Evolutionary conservation across 2,888 invertebrate genomes (phyloP).

Genomic region (Danaus chrysippus): DNA sequence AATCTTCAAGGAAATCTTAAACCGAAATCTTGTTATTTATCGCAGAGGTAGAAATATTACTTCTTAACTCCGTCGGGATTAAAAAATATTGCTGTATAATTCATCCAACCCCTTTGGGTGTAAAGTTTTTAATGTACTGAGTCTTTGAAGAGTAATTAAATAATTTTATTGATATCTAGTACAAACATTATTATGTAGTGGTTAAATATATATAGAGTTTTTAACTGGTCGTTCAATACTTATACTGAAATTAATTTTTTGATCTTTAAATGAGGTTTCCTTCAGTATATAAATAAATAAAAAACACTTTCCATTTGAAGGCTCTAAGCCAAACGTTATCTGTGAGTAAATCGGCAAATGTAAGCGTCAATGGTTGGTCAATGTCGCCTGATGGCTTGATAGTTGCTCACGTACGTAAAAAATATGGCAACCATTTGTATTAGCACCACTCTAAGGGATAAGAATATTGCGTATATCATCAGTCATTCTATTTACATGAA

Average conservation of each 20-base stretch:
- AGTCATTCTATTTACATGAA: too few species aligned
- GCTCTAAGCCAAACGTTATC: constrained; percentile 39
- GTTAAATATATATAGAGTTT: neutral
- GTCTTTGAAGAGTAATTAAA: constrained; percentile 3
- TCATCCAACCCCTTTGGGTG: constrained; percentile 5
- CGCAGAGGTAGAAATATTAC: constrained; percentile 2
- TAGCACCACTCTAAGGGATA: constrained; percentile 32
- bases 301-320: constrained; percentile 35
- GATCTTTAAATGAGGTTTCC: neutral
- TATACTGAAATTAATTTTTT: neutral
- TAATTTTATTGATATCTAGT: neutral
- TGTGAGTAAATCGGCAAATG: constrained; percentile 43
- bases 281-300: too few species aligned
- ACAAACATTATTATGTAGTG: neutral
- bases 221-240: neutral
- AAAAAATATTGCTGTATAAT: constrained; percentile 6
- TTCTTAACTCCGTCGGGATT: constrained; percentile 4
- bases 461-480: neutral
- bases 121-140: constrained; percentile 7
- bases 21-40: constrained; percentile 8
- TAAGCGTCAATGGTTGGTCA: constrained; percentile 41
- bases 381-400: constrained; percentile 46
- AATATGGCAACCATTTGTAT: constrained; percentile 59
- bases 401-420: constrained; percentile 49
- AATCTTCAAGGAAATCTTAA: constrained; percentile 4